phyloP scores from a whole-genome alignment of 2,797 vertebrate species.

The Trachops cirrhosus region DNA sequence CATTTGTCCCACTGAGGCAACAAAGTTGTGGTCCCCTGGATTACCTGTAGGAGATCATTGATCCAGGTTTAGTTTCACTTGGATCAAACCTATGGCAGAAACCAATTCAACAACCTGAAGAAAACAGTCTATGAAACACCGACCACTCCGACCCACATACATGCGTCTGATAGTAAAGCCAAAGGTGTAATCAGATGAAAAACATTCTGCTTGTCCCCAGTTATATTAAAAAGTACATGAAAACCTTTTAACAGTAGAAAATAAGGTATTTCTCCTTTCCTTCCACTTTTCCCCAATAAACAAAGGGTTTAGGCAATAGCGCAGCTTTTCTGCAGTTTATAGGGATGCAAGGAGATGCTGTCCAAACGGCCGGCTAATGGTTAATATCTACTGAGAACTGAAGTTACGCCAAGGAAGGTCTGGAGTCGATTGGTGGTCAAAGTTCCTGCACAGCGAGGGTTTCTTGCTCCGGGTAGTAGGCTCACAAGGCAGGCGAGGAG shows the following conservation, averaged over 20 bases:
- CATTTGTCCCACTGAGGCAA: slow-evolving; percentile 97
- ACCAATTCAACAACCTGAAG: neutral
- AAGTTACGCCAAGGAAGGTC: slow-evolving; percentile 1
- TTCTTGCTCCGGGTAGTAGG: neutral
- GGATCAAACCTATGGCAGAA: neutral
- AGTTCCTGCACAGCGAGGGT: neutral
- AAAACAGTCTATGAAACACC: slow-evolving; percentile 1
- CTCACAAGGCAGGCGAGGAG: neutral
- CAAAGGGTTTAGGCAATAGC: neutral
- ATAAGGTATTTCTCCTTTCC: slow-evolving; percentile 4
- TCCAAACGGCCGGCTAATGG: neutral
- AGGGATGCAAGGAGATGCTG: neutral
- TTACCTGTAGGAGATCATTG: slow-evolving; percentile 85
- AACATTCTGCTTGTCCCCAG: neutral
- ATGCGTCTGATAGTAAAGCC: neutral
- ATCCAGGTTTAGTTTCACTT: slow-evolving; percentile 31
- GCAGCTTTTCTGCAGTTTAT: neutral
- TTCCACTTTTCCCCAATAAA: slow-evolving; percentile 32
- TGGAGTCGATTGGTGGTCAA: neutral
- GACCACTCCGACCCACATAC: neutral
- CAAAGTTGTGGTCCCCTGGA: slow-evolving; percentile 93
- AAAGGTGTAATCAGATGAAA: neutral
- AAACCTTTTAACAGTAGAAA: slow-evolving; percentile 40
- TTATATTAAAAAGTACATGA: slow-evolving; percentile 12
- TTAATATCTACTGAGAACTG: neutral